A percentile compares a stretch with the other conserved stretches of the same genome.
Conservation (phyloP, 1,140 invertebrate genomes). For the Drosophila sechellia region DNA sequence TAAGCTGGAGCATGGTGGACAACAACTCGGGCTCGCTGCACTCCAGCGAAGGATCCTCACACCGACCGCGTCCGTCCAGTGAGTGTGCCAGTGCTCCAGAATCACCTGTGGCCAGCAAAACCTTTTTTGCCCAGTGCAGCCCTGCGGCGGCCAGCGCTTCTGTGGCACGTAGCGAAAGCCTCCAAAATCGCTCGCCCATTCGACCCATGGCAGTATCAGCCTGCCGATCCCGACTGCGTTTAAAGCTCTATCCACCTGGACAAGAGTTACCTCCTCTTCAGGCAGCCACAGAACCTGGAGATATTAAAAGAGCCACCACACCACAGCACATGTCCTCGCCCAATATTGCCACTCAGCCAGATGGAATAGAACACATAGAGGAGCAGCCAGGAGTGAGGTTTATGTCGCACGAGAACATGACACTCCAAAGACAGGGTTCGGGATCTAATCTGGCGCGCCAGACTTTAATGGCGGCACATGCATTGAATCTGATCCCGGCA, state of each 20-base stretch:
- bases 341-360: slow-evolving; percentile 79
- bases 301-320: slow-evolving; percentile 68
- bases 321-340: slow-evolving; percentile 84
- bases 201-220: slow-evolving; percentile 80
- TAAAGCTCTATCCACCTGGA: slow-evolving; percentile 80
- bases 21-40: slow-evolving; percentile 68
- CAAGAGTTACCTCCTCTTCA: slow-evolving; percentile 67
- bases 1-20: slow-evolving; percentile 79
- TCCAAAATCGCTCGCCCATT: slow-evolving; percentile 70
- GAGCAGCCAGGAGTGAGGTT: slow-evolving; percentile 62
- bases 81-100: slow-evolving; percentile 81
- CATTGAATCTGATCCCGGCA: slow-evolving; percentile 91
- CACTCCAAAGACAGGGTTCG: slow-evolving; percentile 65
- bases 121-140: slow-evolving; percentile 61
- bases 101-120: slow-evolving; percentile 74
- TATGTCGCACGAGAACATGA: slow-evolving; percentile 82
- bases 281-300: slow-evolving; percentile 33
- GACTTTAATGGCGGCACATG: slow-evolving; percentile 90
- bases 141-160: slow-evolving; percentile 36
- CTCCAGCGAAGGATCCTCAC: slow-evolving; percentile 64
- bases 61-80: slow-evolving; percentile 58
- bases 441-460: slow-evolving; percentile 87
- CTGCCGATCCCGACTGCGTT: slow-evolving; percentile 75
- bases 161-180: slow-evolving; percentile 59
- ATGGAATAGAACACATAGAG: slow-evolving; percentile 40